Conservation (phyloP, 2,113 vertebrate species). For the Pagrus major region DNA sequence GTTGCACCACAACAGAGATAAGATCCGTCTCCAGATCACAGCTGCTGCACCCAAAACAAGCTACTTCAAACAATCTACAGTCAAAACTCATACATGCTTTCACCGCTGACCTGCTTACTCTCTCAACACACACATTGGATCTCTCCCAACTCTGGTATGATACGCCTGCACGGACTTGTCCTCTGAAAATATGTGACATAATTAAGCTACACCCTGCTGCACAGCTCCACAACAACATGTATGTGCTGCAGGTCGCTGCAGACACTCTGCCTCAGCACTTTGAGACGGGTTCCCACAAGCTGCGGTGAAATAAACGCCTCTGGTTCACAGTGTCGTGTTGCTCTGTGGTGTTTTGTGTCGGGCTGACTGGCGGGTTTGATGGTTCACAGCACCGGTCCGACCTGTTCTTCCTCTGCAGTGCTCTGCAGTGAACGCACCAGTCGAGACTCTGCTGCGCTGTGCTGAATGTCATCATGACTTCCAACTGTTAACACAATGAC, state of each 20-base stretch:
- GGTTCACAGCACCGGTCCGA: slow-evolving; percentile 28
- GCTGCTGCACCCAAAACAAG: too few species aligned
- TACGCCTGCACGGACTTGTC: slow-evolving; percentile 36
- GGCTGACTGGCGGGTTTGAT: neutral
- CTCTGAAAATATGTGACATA: slow-evolving; percentile 1
- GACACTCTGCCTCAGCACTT: slow-evolving; percentile 38
- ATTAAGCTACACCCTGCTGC: slow-evolving; percentile 1
- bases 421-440: neutral
- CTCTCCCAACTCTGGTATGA: slow-evolving; percentile 11
- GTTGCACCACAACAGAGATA: neutral
- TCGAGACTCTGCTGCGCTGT: neutral
- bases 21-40: neutral
- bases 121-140: neutral
- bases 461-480: slow-evolving; percentile 21
- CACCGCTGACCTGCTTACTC: neutral
- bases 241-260: slow-evolving; percentile 8
- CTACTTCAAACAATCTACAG: neutral
- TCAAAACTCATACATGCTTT: neutral
- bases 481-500: slow-evolving; percentile 3
- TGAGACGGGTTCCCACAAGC: slow-evolving; percentile 36
- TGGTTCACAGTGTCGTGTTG: slow-evolving; percentile 38
- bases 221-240: neutral
- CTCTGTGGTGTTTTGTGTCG: slow-evolving; percentile 3
- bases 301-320: neutral
- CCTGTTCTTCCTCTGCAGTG: slow-evolving; percentile 52